Evolutionary conservation across 2,113 vertebrate species (phyloP).

Genomic region (Seriola aureovittata): DNA sequence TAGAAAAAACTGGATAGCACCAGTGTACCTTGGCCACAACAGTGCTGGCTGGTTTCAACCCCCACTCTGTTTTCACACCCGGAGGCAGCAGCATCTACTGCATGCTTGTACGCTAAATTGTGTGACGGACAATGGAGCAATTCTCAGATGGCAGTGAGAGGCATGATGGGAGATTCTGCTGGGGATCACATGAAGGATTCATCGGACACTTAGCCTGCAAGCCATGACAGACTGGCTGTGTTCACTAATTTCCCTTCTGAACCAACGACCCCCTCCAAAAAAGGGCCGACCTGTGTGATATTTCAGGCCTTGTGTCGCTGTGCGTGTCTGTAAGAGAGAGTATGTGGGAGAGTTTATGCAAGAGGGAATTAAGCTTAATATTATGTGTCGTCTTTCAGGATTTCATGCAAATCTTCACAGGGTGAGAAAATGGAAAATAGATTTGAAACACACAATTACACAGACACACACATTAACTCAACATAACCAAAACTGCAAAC

Average conservation of each 20-base stretch:
- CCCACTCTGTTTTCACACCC: slow-evolving; percentile 21
- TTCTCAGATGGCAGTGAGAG: slow-evolving; percentile 46
- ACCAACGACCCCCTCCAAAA: neutral
- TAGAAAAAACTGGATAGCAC: slow-evolving; percentile 6
- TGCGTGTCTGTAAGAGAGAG: neutral
- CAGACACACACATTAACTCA: neutral
- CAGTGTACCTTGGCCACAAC: neutral
- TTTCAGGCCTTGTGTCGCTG: neutral
- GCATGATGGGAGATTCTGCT: slow-evolving; percentile 18
- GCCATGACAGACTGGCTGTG: neutral
- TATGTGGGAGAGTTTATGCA: slow-evolving; percentile 3
- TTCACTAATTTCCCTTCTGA: neutral
- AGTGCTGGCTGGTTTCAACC: slow-evolving; percentile 11
- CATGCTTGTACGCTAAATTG: slow-evolving; percentile 22
- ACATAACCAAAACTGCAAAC: neutral
- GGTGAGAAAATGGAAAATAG: slow-evolving; percentile 7
- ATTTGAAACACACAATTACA: neutral
- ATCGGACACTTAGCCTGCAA: neutral
- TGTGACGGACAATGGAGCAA: slow-evolving; percentile 45
- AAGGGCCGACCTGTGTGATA: neutral
- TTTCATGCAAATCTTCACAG: slow-evolving; percentile 3
- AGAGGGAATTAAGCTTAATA: slow-evolving; percentile 9
- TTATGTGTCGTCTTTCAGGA: neutral
- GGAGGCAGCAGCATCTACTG: slow-evolving; percentile 17
- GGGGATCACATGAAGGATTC: slow-evolving; percentile 50